Base-by-base conservation (phyloP, 1,140 invertebrate species). In the Cydia strobilella region DNA sequence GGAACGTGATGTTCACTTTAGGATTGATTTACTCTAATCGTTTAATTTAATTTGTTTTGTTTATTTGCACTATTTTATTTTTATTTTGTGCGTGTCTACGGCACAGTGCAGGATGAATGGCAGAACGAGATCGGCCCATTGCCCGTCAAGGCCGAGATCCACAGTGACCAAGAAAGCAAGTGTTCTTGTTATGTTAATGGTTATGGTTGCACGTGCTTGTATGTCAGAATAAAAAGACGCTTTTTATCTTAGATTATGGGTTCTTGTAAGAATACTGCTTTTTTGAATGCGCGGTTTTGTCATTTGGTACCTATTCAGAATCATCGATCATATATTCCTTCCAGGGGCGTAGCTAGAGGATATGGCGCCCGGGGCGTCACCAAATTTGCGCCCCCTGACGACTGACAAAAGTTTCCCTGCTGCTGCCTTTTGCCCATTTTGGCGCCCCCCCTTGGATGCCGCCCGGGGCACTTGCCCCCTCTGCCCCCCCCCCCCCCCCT, bases 121-220 rank as follows among this genome's bases (percentile, higher is more conserved):
- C 45, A 73, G 45, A 15, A 13, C 75, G 66, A 63, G 42, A 63
- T 62, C 25, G 82, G 75, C 27, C 27, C 62, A 72, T 74, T 69
- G 63, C 75, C 76, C 39, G 77, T 88, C 75, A 91, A 91, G 84
- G 73, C 71, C 74, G 90, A 90, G 77, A 74, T 73, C 45, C 73
- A 79, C 77, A 90, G 85, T 84, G 90, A 90, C 80, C 82, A 85
- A 78, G 90, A 91, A 90, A 90, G 90, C 89, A 90, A 91, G 90
- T 51, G 48, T 91, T 76, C 1, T 23, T 2, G 10, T 73, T 75
- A 79, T 85, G 75, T 75, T 82, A 84, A 81, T 80, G 80, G 72
- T 78, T 84, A 77, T 76, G 79, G 74, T 78, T 74, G 74, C 74
- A 77, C 71, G 74, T 75, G 62, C 77, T 76, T 75, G 12, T 5